A percentile compares a stretch with the other conserved stretches of the same genome.
Evolutionary conservation across 1,140 invertebrate genomes (phyloP).

Genomic region (Aricia agestis): DNA sequence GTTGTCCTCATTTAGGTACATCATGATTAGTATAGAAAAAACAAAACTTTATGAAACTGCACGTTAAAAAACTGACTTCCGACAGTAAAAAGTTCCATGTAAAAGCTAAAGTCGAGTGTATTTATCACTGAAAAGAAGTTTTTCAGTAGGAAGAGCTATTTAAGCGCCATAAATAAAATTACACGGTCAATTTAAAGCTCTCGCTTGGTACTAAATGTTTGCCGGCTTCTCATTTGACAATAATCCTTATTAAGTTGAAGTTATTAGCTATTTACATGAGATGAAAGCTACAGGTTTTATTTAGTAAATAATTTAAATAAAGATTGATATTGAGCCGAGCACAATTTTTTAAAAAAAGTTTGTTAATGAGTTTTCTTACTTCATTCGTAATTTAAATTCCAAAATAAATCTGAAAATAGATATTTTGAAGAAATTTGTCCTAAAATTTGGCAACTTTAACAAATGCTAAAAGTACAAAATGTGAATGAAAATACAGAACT

Average conservation of each 20-base stretch:
- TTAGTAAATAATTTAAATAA: no score
- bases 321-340: no score
- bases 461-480: no score
- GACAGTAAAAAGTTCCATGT: neutral
- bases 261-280: neutral
- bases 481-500: no score
- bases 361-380: no score
- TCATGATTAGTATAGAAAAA: neutral
- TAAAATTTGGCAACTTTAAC: no score
- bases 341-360: no score
- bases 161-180: constrained; percentile 44
- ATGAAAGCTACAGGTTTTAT: neutral
- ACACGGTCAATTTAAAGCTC: constrained; percentile 46
- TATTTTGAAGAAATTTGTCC: no score
- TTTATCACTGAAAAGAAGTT: constrained; percentile 8
- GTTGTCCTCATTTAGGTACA: neutral
- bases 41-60: neutral
- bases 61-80: neutral
- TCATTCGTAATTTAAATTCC: no score
- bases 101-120: neutral
- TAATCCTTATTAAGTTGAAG: constrained; percentile 24
- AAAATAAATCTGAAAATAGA: no score
- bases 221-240: constrained; percentile 4
- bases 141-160: constrained; percentile 18
- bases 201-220: constrained; percentile 40